Base-by-base conservation (phyloP, 2,113 vertebrate genomes). In the Dicerorhinus sumatrensis region DNA sequence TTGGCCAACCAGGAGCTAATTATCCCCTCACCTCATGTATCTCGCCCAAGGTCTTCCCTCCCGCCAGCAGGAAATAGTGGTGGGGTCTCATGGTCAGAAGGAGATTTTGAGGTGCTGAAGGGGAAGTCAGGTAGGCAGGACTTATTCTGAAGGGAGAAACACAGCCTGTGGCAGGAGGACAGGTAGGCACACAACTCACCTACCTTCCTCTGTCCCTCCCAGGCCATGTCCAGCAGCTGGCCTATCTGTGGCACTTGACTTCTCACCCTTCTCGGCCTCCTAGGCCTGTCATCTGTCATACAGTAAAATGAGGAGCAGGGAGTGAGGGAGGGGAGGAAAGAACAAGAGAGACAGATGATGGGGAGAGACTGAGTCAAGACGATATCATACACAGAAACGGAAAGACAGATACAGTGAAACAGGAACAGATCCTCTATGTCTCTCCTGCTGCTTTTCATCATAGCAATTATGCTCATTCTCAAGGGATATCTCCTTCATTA, bases 61-160 rank as follows among this genome's bases (percentile, higher is more conserved):
- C 27, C 0, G 6, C 5, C 16, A 39, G 48, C 27, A 25, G 67
- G 65, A 72, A 62, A 85, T 1, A 31, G 21, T 16, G 8, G 48
- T 25, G 31, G 27, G 56, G 6, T 87, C 63, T 42, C 2, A 9
- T 70, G 65, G 42, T 69, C 31, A 6, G 5, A 31, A 42, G 31
- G 12, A 39, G 46, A 6, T 10, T 86, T 48, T 42, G 48, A 73
- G 91, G 48, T 56, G 23, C 9, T 56, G 36, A 48, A 25, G 14
- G 46, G 14, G 8, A 77, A 46, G 39, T 54, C 51, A 87, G 51
- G 29, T 33, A 31, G 60, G 33, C 13, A 17, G 27, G 23, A 48
- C 60, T 93, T 48, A n/a, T 20, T 92, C 58, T 96, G 62, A 95
- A 85, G 73, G 80, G 67, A 97, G 92, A 91, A 62, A 27, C 72